Conservation (phyloP, 2,113 vertebrate species). For the Leptosomus discolor region DNA sequence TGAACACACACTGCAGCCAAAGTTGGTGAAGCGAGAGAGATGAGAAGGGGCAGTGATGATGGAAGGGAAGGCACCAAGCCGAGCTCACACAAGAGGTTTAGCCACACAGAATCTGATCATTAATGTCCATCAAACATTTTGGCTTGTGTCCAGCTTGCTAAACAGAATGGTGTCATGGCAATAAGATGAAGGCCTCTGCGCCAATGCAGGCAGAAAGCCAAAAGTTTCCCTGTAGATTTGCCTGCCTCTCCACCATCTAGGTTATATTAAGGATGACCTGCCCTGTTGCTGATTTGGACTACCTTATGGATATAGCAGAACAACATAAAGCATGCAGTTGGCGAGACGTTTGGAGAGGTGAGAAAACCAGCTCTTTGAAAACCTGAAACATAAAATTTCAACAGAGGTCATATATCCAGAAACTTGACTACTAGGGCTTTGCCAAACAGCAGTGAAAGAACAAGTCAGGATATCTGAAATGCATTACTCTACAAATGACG, state of each 20-base stretch:
- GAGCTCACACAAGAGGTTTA: conserved; percentile 32
- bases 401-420: neutral
- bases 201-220: neutral
- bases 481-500: neutral
- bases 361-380: neutral
- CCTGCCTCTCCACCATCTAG: neutral
- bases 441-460: neutral
- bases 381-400: neutral
- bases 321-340: neutral
- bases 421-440: neutral
- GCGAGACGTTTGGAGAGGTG: neutral
- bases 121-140: conserved; percentile 40
- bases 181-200: neutral
- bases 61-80: conserved; percentile 32
- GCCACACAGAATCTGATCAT: conserved; percentile 37
- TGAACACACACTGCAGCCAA: neutral
- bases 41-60: conserved; percentile 52
- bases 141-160: conserved; percentile 15
- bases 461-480: neutral
- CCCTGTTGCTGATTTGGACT: neutral
- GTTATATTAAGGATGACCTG: neutral
- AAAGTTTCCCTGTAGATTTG: neutral
- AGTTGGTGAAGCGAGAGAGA: conserved; percentile 43
- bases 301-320: neutral
- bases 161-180: neutral